These are phyloP conservation scores for Argyra leucocephala DNA, from an alignment of 2,888 invertebrate genomes.

Conservation along the genomic window DNA sequence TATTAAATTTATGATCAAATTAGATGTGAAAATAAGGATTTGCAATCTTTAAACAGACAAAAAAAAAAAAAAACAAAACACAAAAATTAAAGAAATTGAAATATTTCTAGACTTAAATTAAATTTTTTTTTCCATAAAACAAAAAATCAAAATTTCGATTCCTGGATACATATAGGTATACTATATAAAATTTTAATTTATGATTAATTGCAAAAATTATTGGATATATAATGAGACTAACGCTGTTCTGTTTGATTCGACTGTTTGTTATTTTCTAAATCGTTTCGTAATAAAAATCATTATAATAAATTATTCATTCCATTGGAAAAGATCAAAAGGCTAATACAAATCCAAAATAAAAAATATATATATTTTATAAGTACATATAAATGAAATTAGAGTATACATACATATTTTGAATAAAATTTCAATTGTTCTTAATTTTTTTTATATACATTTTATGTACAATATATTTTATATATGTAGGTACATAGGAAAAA, in stretches of 20 bases:
- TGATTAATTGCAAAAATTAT: neutral
- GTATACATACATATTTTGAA: no score
- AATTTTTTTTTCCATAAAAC: neutral
- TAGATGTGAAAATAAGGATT: neutral
- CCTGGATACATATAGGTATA: neutral
- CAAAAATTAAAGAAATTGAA: no score
- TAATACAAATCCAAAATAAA: neutral
- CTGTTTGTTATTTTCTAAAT: neutral
- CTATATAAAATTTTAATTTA: neutral
- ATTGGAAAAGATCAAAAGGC: neutral
- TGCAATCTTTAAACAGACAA: neutral
- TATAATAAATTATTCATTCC: neutral
- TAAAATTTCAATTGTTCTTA: no score
- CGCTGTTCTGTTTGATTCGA: neutral
- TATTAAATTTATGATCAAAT: neutral
- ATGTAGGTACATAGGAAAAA: no score
- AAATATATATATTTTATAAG: no score
- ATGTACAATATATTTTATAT: no score
- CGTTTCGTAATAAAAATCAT: neutral
- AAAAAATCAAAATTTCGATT: slow-evolving; percentile 1
- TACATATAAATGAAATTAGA: no score
- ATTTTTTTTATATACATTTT: no score
- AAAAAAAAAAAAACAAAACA: neutral
- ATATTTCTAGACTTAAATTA: no score
- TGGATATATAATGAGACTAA: neutral